phyloP scores from a whole-genome alignment of 2,113 vertebrate species.

The Nannobrachium achirus region DNA sequence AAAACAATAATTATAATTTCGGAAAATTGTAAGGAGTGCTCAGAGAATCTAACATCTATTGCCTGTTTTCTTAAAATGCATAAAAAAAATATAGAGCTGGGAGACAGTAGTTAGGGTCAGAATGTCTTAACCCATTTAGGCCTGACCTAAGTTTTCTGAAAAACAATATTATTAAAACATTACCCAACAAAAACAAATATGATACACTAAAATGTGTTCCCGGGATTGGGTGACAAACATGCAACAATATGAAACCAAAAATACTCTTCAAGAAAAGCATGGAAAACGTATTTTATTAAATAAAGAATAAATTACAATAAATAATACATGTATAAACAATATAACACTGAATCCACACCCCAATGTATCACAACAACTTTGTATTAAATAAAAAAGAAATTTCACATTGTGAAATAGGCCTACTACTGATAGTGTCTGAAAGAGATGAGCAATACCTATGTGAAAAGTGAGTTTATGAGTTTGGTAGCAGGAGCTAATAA shows the following conservation, averaged over 20 bases:
- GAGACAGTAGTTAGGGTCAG: too few relatives aligned
- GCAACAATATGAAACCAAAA: background rate
- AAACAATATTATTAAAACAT: too few relatives aligned
- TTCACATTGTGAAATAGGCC: constrained; percentile 27
- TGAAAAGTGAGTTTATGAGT: constrained; percentile 19
- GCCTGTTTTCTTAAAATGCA: too few relatives aligned
- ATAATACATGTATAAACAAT: constrained; percentile 70
- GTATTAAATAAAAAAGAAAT: constrained; percentile 45
- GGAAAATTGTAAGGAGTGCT: too few relatives aligned
- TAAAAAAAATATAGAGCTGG: too few relatives aligned
- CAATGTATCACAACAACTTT: constrained; percentile 60
- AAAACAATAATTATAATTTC: too few relatives aligned
- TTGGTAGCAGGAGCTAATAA: constrained; percentile 30
- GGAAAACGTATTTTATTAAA: constrained; percentile 75
- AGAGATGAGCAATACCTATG: constrained; percentile 26
- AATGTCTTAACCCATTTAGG: too few relatives aligned
- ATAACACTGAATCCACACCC: constrained; percentile 55
- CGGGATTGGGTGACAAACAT: background rate
- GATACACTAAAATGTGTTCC: too few relatives aligned
- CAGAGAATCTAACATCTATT: too few relatives aligned
- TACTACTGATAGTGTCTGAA: constrained; percentile 18
- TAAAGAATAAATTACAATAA: constrained; percentile 75
- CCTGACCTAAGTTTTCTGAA: too few relatives aligned
- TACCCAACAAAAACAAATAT: too few relatives aligned
- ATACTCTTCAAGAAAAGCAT: constrained; percentile 40